These are phyloP conservation scores for Steinernema khuongi DNA, from an alignment of 1,140 invertebrate genomes.

Conservation along the genomic window DNA sequence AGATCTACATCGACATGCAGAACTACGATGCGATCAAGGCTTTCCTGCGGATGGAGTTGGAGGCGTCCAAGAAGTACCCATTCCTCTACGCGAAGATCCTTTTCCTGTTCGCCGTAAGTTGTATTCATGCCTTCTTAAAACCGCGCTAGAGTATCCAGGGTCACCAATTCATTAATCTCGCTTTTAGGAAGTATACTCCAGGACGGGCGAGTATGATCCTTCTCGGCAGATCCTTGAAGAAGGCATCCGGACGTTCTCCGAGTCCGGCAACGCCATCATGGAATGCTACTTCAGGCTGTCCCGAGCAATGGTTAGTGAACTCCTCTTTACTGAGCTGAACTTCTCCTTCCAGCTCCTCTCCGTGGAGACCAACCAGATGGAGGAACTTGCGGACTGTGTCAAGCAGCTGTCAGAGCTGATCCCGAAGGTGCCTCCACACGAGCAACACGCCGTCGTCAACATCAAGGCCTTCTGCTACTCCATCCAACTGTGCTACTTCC, in stretches of 20 bases:
- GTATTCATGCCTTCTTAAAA: background rate
- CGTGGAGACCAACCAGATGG: background rate
- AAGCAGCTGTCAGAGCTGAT: background rate
- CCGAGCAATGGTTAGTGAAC: background rate
- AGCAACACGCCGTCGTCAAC: background rate
- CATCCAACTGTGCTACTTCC: background rate
- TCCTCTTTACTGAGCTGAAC: background rate
- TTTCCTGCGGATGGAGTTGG: background rate
- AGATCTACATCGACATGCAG: background rate
- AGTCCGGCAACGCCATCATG: background rate
- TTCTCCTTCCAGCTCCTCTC: background rate
- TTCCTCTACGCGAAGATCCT: background rate
- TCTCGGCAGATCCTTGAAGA: background rate
- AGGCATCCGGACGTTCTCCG: background rate
- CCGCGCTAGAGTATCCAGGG: background rate
- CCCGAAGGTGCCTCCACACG: background rate
- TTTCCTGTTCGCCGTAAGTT: background rate
- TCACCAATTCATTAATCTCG: too few relatives aligned
- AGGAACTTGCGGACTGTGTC: background rate
- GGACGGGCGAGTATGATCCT: background rate
- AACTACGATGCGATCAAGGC: background rate
- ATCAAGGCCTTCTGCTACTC: background rate
- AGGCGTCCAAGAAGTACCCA: background rate
- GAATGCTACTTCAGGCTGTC: background rate
- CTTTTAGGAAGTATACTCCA: background rate